A percentile compares a stretch with the other conserved stretches of the same genome.
These are phyloP conservation scores for Erythrolamprus reginae DNA, from an alignment of 2,113 vertebrate genomes.

Conservation along the genomic window DNA sequence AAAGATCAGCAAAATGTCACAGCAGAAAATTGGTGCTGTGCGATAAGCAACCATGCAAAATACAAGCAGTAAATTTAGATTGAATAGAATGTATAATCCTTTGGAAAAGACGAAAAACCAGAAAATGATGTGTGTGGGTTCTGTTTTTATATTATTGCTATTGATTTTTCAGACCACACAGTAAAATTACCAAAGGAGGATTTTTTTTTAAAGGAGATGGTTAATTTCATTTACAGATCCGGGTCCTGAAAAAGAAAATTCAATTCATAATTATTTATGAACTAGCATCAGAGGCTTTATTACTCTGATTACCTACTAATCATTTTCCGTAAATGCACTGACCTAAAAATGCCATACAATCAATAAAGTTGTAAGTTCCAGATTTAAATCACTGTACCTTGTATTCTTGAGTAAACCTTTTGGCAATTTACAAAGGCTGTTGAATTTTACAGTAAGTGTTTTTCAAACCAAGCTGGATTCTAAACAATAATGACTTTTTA, in stretches of 20 bases:
- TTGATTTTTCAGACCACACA: background rate
- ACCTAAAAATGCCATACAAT: constrained; percentile 70
- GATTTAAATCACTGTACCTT: constrained; percentile 83
- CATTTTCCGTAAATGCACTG: constrained; percentile 71
- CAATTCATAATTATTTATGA: constrained; percentile 71
- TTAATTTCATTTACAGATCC: constrained; percentile 29
- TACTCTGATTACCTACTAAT: constrained; percentile 80
- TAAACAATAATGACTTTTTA: constrained; percentile 99
- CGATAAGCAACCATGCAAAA: background rate
- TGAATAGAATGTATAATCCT: background rate
- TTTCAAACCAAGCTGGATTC: constrained; percentile 92
- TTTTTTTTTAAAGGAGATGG: background rate
- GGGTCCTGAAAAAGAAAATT: constrained; percentile 45
- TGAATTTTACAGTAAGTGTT: constrained; percentile 94
- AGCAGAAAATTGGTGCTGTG: background rate
- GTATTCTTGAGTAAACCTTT: constrained; percentile 88
- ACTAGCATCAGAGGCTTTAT: constrained; percentile 68
- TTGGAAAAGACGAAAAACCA: background rate
- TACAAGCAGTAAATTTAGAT: background rate
- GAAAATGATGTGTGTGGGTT: constrained; percentile 7
- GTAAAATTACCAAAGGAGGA: background rate
- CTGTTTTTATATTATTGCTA: background rate
- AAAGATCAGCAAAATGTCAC: background rate
- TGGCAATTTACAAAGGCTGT: constrained; percentile 90
- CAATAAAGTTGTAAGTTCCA: constrained; percentile 80